Evolutionary conservation across 2,113 vertebrate species (phyloP).

Genomic region (Alethe diademata): DNA sequence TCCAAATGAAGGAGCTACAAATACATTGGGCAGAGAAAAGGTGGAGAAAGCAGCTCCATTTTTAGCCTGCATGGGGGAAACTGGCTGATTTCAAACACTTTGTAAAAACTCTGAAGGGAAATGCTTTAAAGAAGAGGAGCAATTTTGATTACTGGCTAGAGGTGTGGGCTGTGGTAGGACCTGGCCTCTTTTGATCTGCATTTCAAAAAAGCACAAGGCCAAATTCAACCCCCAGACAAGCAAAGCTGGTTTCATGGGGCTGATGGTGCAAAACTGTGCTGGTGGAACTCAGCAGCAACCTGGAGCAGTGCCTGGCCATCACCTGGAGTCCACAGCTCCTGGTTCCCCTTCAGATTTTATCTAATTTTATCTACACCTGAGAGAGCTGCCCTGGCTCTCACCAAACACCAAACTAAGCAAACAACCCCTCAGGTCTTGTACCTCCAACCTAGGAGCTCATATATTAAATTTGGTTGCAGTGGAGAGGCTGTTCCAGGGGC

Average conservation of each 20-base stretch:
- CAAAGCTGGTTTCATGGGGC: not conserved
- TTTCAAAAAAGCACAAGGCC: not conserved
- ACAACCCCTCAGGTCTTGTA: not conserved
- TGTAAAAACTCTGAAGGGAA: not conserved
- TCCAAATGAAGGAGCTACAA: not conserved
- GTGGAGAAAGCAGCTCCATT: not conserved
- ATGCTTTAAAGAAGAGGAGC: not conserved
- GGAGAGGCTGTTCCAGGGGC: not conserved
- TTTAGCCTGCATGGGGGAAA: not conserved
- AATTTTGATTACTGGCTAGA: not conserved
- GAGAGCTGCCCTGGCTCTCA: not conserved
- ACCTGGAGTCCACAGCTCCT: not conserved
- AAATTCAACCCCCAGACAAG: not conserved
- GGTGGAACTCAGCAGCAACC: not conserved
- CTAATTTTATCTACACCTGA: not conserved
- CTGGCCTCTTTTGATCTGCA: not conserved
- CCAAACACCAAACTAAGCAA: not conserved
- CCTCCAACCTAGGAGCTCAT: not conserved
- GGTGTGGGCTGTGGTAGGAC: fast-evolving
- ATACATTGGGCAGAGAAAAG: not conserved
- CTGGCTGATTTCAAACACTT: not conserved
- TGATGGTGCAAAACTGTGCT: not conserved
- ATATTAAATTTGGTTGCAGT: not conserved
- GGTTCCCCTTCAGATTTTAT: not conserved
- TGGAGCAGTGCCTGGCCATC: not conserved